phyloP scores from a whole-genome alignment of 2,888 invertebrate species.

The Caenorhabditis afra region DNA sequence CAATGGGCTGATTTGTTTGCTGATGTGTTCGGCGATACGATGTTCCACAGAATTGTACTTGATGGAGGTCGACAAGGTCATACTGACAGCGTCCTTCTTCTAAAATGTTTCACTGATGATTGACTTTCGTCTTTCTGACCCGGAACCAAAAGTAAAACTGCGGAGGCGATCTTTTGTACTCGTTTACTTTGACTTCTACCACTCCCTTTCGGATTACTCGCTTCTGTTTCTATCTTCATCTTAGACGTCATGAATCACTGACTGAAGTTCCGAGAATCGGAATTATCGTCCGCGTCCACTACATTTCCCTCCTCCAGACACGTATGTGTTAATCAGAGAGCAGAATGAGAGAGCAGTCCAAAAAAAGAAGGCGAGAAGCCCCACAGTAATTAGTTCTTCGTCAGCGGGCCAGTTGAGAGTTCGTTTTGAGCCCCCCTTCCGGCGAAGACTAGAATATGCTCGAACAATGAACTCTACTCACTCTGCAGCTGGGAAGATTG shows the following conservation, averaged over 20 bases:
- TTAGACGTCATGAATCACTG: slow-evolving; percentile 33
- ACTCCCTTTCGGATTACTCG: too few species aligned
- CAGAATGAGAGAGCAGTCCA: neutral
- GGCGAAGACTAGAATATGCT: slow-evolving; percentile 4
- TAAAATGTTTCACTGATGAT: slow-evolving; percentile 28
- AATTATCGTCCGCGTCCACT: slow-evolving; percentile 27
- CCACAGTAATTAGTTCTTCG: slow-evolving; percentile 21
- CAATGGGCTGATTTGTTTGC: slow-evolving; percentile 32
- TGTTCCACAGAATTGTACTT: slow-evolving; percentile 51
- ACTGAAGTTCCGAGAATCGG: slow-evolving; percentile 22
- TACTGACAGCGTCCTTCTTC: slow-evolving; percentile 53
- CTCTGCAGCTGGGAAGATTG: slow-evolving; percentile 69
- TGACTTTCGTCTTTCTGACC: slow-evolving; percentile 1
- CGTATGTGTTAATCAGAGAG: slow-evolving; percentile 30
- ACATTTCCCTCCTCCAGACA: slow-evolving; percentile 27
- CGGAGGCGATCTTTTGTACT: too few species aligned
- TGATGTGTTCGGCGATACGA: slow-evolving; percentile 52
- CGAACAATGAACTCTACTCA: slow-evolving; percentile 12
- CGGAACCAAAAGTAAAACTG: too few species aligned
- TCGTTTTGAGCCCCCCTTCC: neutral
- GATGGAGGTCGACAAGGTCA: slow-evolving; percentile 66
- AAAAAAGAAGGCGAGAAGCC: slow-evolving; percentile 18
- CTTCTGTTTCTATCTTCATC: neutral
- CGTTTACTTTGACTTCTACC: too few species aligned
- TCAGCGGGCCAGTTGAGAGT: neutral